Evolutionary conservation across 2,888 invertebrate genomes (phyloP).

Genomic region (Lapara coniferarum): DNA sequence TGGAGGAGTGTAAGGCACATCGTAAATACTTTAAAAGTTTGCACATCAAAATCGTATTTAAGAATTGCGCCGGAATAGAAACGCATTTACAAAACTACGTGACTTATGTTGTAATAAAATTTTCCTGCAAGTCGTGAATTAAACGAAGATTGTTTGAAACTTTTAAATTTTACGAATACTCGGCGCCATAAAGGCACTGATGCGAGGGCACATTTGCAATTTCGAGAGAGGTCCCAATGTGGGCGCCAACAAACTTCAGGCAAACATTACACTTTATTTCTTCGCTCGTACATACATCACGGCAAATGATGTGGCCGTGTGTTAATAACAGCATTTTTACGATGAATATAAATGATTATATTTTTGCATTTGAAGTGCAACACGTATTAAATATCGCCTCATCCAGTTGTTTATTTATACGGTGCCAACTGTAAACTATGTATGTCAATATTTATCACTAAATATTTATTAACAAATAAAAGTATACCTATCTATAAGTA

Average conservation of each 20-base stretch:
- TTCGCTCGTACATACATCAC: conserved; percentile 37
- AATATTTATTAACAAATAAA: too few relatives aligned
- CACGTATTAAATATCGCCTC: background rate
- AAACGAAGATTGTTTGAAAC: conserved; percentile 55
- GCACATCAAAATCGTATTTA: conserved; percentile 15
- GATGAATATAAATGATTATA: conserved; percentile 1
- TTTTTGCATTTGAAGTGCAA: background rate
- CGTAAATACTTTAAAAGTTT: conserved; percentile 4
- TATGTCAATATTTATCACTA: background rate
- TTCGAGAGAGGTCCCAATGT: conserved; percentile 47
- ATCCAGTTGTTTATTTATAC: background rate
- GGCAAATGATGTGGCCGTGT: conserved; percentile 41
- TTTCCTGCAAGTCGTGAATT: conserved; percentile 40
- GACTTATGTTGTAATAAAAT: conserved; percentile 28
- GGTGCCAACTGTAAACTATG: background rate
- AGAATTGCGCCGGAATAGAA: conserved; percentile 15
- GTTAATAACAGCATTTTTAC: conserved; percentile 36
- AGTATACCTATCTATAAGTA: too few relatives aligned
- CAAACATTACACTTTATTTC: conserved; percentile 45
- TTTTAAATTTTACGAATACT: conserved; percentile 52
- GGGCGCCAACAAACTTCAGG: conserved; percentile 62
- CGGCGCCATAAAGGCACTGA: conserved; percentile 60
- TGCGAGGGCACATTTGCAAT: conserved; percentile 59
- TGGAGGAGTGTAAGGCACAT: background rate
- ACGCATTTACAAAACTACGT: conserved; percentile 7